A percentile compares a stretch with the other conserved stretches of the same genome.
phyloP scores from a whole-genome alignment of 1,140 invertebrate genomes.

The Trinorchestia longiramus region DNA sequence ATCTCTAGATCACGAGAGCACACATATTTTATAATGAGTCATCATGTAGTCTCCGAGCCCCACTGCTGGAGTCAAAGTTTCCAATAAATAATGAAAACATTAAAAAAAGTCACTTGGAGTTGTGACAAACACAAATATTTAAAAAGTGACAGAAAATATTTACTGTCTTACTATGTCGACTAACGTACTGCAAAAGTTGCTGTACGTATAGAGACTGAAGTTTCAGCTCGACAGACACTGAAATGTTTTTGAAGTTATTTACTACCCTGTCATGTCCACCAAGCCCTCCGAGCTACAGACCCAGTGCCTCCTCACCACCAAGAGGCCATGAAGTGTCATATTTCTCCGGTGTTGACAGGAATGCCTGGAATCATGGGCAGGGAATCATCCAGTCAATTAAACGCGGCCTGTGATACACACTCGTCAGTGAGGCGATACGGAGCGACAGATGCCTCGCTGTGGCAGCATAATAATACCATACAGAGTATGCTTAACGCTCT shows the following conservation, averaged over 20 bases:
- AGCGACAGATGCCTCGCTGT: background rate
- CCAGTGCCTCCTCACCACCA: background rate
- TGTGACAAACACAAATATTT: background rate
- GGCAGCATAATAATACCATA: background rate
- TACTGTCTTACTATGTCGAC: background rate
- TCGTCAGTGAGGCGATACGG: background rate
- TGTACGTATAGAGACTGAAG: background rate
- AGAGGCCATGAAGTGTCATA: background rate
- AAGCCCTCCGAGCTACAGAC: background rate
- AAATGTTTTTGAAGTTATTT: background rate
- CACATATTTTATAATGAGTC: no score
- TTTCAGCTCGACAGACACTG: background rate
- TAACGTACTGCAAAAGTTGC: background rate
- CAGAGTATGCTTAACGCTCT: background rate
- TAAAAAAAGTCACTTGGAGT: background rate
- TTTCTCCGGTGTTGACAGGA: background rate
- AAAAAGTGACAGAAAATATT: background rate
- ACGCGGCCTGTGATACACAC: background rate
- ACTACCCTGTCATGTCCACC: background rate
- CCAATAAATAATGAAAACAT: background rate
- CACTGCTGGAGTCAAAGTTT: background rate
- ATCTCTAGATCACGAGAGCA: no score
- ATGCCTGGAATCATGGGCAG: background rate
- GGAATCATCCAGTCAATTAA: conserved; percentile 8
- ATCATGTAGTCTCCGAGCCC: no score